phyloP scores from a whole-genome alignment of 2,888 invertebrate species.

The Phytoseiulus persimilis region DNA sequence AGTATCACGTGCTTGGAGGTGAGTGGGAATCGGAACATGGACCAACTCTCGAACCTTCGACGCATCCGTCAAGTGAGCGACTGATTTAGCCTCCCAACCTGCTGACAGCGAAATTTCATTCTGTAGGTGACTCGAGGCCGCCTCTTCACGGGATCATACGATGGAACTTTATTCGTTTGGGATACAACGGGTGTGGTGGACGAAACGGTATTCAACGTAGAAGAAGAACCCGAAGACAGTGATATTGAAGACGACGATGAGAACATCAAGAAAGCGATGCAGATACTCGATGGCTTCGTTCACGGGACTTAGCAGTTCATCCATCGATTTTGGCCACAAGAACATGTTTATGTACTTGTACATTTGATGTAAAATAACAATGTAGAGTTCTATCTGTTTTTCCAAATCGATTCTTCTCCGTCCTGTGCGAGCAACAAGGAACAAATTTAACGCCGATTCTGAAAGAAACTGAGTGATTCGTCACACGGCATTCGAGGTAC shows the following conservation, averaged over 20 bases:
- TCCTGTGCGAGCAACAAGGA: background rate
- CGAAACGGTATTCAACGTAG: slow-evolving; percentile 45
- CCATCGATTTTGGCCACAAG: background rate
- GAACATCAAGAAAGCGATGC: slow-evolving; percentile 44
- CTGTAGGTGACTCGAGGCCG: slow-evolving; percentile 50
- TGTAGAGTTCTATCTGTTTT: background rate
- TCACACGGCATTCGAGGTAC: too few relatives aligned
- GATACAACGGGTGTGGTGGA: slow-evolving; percentile 49
- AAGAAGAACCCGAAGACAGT: slow-evolving; percentile 42
- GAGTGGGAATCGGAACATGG: too few relatives aligned
- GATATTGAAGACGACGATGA: slow-evolving; percentile 43
- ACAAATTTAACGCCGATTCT: background rate
- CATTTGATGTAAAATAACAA: background rate
- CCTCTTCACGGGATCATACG: slow-evolving; percentile 52
- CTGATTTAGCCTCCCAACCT: too few relatives aligned
- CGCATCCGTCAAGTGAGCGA: too few relatives aligned
- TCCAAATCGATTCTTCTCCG: background rate
- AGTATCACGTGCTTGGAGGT: slow-evolving; percentile 52
- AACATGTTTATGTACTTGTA: background rate
- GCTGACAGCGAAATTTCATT: too few relatives aligned
- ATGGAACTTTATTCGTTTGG: slow-evolving; percentile 52
- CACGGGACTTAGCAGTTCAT: slow-evolving; percentile 23
- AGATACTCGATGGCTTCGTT: slow-evolving; percentile 43
- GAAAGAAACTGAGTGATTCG: too few relatives aligned
- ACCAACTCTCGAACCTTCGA: too few relatives aligned